These are phyloP conservation scores for Falco concolor DNA, from an alignment of 2,797 vertebrate species.

Conservation along the genomic window DNA sequence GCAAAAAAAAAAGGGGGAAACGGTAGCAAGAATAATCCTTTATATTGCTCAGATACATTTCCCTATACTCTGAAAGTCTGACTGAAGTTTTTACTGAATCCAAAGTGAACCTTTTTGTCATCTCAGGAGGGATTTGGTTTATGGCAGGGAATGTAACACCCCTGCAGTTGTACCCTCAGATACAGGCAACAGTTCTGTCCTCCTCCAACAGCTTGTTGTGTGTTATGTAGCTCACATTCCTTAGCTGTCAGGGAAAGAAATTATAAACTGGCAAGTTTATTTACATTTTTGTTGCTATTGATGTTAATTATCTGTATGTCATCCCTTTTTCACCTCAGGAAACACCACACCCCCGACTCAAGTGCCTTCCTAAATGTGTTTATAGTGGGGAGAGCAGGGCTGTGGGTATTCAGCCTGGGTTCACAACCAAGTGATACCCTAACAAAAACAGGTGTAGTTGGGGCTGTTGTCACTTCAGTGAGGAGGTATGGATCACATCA, in stretches of 20 bases:
- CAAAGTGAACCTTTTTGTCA: not conserved
- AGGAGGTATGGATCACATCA: not conserved
- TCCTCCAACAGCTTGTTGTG: accelerated
- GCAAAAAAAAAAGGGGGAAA: not conserved
- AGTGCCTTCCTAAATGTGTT: not conserved
- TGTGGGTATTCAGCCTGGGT: not conserved
- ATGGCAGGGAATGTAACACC: not conserved
- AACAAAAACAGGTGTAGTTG: accelerated
- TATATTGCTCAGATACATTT: not conserved
- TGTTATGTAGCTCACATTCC: not conserved
- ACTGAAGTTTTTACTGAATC: not conserved
- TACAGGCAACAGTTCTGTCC: not conserved
- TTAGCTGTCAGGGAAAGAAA: not conserved
- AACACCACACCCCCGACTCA: not conserved
- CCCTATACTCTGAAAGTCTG: not conserved
- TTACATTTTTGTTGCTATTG: not conserved
- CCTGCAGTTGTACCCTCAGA: not conserved
- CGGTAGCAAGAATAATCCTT: not conserved
- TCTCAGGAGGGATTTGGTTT: not conserved
- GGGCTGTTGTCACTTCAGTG: not conserved
- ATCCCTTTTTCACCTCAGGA: not conserved
- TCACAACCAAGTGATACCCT: not conserved
- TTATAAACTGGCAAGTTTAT: not conserved
- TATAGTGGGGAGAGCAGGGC: not conserved
- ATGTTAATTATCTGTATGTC: not conserved